These are phyloP conservation scores for Belgica antarctica DNA, from an alignment of 2,888 invertebrate species.

Conservation along the genomic window DNA sequence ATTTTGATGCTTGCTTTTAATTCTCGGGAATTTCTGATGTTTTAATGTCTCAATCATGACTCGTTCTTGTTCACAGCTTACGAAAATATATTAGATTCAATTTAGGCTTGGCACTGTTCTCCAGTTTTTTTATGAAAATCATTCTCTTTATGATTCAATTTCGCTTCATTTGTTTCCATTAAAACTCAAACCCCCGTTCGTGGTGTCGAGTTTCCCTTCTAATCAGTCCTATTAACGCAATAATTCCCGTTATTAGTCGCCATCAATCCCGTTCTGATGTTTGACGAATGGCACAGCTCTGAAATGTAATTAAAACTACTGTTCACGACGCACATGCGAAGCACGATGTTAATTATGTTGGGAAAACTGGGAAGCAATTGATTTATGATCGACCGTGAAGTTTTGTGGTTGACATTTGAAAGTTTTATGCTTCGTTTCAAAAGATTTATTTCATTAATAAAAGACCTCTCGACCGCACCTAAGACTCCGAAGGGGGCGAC, in stretches of 20 bases:
- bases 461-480: not conserved
- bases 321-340: not conserved
- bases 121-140: conserved; percentile 8
- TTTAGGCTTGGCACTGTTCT: conserved; percentile 1
- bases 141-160: conserved; percentile 16
- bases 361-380: conserved; percentile 22
- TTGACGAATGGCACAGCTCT: not conserved
- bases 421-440: conserved; percentile 14
- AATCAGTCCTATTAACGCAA: conserved; percentile 29
- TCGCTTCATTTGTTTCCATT: conserved; percentile 29
- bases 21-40: not conserved
- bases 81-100: not conserved
- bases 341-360: conserved; percentile 9
- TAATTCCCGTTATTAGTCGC: conserved; percentile 20
- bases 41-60: conserved; percentile 1
- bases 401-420: conserved; percentile 19
- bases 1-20: not conserved
- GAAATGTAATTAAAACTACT: conserved; percentile 30
- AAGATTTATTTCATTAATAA: conserved; percentile 31
- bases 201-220: conserved; percentile 29
- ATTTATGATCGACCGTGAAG: conserved; percentile 14
- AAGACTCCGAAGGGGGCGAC: too few species aligned
- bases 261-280: too few species aligned
- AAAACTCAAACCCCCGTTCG: not conserved
- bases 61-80: not conserved